phyloP scores from a whole-genome alignment of 2,888 invertebrate genomes.

The Harpalus rufipes region DNA sequence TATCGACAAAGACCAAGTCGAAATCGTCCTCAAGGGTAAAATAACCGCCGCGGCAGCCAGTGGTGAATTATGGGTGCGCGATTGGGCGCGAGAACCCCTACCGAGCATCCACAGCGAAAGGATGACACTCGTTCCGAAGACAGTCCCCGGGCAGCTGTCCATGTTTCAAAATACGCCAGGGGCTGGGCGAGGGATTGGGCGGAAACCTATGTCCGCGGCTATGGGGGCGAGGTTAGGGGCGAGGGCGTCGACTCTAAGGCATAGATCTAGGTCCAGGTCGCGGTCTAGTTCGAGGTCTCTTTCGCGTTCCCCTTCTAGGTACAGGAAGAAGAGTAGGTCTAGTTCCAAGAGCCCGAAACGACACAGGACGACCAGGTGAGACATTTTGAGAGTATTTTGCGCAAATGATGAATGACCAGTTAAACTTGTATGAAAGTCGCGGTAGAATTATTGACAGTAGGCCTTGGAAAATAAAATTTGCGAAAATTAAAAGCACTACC shows the following conservation, averaged over 20 bases:
- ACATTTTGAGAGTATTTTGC: too few relatives aligned
- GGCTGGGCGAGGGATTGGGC: conserved; percentile 71
- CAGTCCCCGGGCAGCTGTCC: conserved; percentile 80
- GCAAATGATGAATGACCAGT: too few relatives aligned
- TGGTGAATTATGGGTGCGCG: conserved; percentile 91
- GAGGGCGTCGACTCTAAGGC: conserved; percentile 76
- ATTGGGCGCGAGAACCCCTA: conserved; percentile 96
- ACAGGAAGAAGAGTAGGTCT: conserved; percentile 70
- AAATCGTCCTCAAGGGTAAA: conserved; percentile 95
- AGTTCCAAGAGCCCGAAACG: conserved; percentile 72
- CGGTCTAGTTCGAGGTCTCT: conserved; percentile 71
- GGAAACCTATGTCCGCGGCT: conserved; percentile 78
- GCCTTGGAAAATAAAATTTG: too few relatives aligned
- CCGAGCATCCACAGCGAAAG: conserved; percentile 92
- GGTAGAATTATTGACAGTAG: too few relatives aligned
- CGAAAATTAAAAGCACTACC: too few relatives aligned
- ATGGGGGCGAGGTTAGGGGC: conserved; percentile 81
- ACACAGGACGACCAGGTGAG: conserved; percentile 74
- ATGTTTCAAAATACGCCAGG: conserved; percentile 80
- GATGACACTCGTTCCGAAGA: conserved; percentile 83
- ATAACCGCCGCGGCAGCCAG: conserved; percentile 94
- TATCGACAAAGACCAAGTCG: conserved; percentile 95
- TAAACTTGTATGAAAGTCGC: too few relatives aligned
- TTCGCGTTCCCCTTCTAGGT: conserved; percentile 76
- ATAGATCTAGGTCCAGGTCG: conserved; percentile 73